Percentiles rank a stretch among this genome's conserved stretches.
Evolutionary conservation across 2,113 vertebrate genomes (phyloP).

Genomic region (crab-eating macaque (Macaca fascicularis)): DNA sequence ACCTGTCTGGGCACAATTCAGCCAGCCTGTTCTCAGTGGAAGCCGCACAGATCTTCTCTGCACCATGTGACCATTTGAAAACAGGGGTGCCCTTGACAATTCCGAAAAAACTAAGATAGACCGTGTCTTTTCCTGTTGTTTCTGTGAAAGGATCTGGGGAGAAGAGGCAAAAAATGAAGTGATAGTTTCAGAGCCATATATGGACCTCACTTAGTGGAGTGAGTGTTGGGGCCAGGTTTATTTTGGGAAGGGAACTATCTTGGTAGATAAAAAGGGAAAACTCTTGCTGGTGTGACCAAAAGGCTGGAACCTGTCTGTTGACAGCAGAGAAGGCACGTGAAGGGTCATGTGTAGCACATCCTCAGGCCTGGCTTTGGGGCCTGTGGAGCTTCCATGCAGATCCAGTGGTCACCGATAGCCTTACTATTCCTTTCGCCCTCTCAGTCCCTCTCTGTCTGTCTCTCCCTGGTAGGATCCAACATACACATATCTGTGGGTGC

Average conservation of each 20-base stretch:
- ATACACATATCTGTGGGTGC: too few relatives aligned
- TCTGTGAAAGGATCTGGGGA: not conserved
- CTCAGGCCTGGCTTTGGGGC: not conserved
- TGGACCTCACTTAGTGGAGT: not conserved
- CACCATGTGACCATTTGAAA: fast-evolving
- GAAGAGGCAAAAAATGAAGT: not conserved
- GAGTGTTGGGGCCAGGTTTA: not conserved
- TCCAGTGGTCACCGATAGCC: fast-evolving
- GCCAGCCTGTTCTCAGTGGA: not conserved
- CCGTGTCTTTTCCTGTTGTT: not conserved
- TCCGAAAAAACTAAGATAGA: not conserved
- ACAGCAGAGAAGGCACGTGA: not conserved
- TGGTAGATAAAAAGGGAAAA: constrained; percentile 41
- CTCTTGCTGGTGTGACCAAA: not conserved
- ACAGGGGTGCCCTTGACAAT: not conserved
- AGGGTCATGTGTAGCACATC: not conserved
- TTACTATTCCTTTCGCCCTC: fast-evolving
- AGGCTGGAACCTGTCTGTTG: not conserved
- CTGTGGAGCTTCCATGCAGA: not conserved
- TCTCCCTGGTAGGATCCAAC: not conserved
- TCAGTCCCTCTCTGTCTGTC: not conserved
- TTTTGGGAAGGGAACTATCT: constrained; percentile 44
- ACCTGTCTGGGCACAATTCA: not conserved
- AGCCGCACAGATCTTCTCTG: not conserved
- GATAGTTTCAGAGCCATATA: not conserved